Conservation (phyloP, 2,113 vertebrate species). For the Ammodytes marinus region DNA sequence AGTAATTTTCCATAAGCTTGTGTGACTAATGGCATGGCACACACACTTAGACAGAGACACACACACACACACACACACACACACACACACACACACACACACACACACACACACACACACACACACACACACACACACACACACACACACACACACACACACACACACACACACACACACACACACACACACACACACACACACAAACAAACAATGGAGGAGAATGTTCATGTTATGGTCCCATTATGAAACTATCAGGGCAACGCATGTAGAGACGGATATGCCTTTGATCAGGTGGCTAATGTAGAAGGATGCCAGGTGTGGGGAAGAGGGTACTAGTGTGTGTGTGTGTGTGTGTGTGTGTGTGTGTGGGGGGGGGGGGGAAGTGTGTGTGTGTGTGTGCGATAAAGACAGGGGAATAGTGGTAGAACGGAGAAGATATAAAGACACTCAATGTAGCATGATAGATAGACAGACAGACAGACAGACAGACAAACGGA, state of each 20-base stretch:
- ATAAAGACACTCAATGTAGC: background rate
- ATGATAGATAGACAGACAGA: no score
- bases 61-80: no score
- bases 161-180: no score
- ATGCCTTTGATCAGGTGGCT: conserved; percentile 69
- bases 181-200: no score
- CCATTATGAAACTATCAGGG: conserved; percentile 73
- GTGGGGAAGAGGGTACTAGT: conserved; percentile 43
- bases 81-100: no score
- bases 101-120: conserved; percentile 45
- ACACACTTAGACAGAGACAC: no score
- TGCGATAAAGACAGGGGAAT: background rate
- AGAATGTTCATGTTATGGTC: conserved; percentile 74
- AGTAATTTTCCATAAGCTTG: conserved; percentile 73
- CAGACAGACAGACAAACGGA: background rate
- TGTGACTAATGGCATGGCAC: conserved; percentile 72
- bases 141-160: background rate
- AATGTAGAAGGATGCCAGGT: conserved; percentile 63
- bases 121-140: conserved; percentile 33
- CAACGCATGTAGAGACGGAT: conserved; percentile 62
- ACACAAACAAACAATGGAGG: conserved; percentile 62
- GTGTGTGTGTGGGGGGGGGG: conserved; percentile 32
- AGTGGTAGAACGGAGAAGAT: background rate
- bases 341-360: conserved; percentile 50
- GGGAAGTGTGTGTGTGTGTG: conserved; percentile 48